Conservation (phyloP, 2,113 vertebrate species). For the Dissostichus mawsoni region DNA sequence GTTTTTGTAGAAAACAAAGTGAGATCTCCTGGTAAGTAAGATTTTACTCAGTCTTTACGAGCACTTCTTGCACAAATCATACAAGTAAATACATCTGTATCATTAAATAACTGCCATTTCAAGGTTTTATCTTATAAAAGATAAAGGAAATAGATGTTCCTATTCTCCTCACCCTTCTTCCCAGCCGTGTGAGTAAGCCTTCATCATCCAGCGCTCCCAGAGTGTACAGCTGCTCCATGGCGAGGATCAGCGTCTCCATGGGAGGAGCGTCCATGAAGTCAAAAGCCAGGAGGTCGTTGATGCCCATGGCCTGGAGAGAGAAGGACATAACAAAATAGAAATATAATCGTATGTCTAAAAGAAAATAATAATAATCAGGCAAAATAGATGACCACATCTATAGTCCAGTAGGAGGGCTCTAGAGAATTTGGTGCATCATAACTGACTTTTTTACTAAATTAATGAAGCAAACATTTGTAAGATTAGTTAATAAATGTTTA, state of each 20-base stretch:
- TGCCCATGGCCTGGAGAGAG: constrained; percentile 91
- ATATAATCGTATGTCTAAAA: neutral
- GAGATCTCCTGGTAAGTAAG: no score
- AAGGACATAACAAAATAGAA: neutral
- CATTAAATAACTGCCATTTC: no score
- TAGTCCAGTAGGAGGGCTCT: no score
- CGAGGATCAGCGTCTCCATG: constrained; percentile 95
- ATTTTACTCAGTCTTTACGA: neutral
- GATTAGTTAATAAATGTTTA: no score
- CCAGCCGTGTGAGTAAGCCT: constrained; percentile 94
- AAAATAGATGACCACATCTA: neutral
- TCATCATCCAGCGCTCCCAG: constrained; percentile 97
- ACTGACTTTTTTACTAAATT: no score
- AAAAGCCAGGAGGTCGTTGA: constrained; percentile 93
- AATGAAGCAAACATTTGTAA: no score
- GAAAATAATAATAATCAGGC: neutral
- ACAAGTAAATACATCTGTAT: neutral
- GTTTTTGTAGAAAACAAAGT: no score
- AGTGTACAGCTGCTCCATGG: constrained; percentile 99
- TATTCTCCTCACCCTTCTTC: constrained; percentile 89
- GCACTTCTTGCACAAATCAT: neutral
- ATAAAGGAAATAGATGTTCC: neutral
- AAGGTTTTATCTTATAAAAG: neutral
- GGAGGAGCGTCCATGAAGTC: constrained; percentile 96
- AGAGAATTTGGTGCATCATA: no score